A percentile compares a stretch with the other conserved stretches of the same genome.
Conservation (phyloP, 2,888 invertebrate species). For the Frankliniella intonsa region DNA sequence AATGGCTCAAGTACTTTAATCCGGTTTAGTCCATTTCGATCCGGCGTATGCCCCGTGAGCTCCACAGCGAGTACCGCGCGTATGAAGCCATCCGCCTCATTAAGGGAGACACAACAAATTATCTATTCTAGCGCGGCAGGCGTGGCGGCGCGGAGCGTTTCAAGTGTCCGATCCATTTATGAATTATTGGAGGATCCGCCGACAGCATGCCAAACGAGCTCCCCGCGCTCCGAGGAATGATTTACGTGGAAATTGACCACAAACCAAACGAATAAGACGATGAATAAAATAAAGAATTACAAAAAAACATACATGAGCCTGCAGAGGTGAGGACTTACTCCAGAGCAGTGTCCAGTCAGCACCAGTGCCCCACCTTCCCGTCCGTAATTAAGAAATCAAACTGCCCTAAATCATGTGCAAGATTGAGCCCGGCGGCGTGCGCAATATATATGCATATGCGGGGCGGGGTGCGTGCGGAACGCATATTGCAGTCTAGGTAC, state of each 20-base stretch:
- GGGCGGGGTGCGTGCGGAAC: neutral
- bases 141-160: neutral
- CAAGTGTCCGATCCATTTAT: slow-evolving; percentile 2
- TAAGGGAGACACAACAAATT: neutral
- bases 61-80: too few relatives aligned
- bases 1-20: too few relatives aligned
- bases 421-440: neutral
- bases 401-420: slow-evolving; percentile 1
- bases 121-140: neutral
- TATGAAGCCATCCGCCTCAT: neutral
- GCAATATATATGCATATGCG: slow-evolving; percentile 7
- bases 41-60: too few relatives aligned
- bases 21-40: too few relatives aligned
- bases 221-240: neutral
- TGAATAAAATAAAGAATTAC: neutral
- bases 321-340: neutral
- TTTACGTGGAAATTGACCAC: slow-evolving; percentile 2
- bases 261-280: neutral
- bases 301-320: neutral
- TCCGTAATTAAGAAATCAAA: slow-evolving; percentile 22
- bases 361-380: neutral
- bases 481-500: too few relatives aligned
- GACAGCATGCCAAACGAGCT: slow-evolving; percentile 7
- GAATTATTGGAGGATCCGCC: slow-evolving; percentile 7
- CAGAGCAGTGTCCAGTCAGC: neutral